These are phyloP conservation scores for Ferrisia virgata DNA, from an alignment of 2,888 invertebrate species.

Conservation along the genomic window DNA sequence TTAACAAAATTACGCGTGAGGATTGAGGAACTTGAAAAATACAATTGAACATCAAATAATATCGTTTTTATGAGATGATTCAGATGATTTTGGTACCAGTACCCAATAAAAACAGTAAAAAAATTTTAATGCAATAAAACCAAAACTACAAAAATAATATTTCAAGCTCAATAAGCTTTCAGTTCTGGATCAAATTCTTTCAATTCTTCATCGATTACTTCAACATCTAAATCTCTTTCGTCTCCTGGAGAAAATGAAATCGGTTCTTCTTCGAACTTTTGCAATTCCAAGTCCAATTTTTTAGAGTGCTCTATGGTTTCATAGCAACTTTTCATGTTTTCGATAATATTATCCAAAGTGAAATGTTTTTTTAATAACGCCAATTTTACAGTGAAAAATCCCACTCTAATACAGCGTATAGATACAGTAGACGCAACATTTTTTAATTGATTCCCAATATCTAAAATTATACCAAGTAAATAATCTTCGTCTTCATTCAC, in stretches of 20 bases:
- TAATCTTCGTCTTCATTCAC: constrained; percentile 80
- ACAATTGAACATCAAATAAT: too few species aligned
- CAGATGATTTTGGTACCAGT: too few species aligned
- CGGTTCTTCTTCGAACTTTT: background rate
- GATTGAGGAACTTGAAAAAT: too few species aligned
- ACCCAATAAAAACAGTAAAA: background rate
- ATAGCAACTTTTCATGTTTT: constrained; percentile 63
- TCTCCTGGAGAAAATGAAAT: background rate
- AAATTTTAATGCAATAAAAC: too few species aligned
- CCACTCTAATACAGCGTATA: constrained; percentile 77
- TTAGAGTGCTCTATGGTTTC: constrained; percentile 5
- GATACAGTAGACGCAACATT: constrained; percentile 76
- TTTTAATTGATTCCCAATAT: constrained; percentile 75
- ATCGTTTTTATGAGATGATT: too few species aligned
- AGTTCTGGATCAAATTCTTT: background rate
- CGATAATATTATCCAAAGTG: constrained; percentile 66
- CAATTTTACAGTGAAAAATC: constrained; percentile 71
- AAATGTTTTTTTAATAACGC: constrained; percentile 81
- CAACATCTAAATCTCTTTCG: background rate
- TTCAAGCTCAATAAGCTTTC: background rate
- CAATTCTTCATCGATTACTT: background rate
- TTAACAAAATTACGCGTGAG: too few species aligned
- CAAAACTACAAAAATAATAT: too few species aligned
- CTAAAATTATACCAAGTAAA: constrained; percentile 74
- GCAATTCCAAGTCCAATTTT: background rate